These are phyloP conservation scores for Parauchenoglanis ngamensis DNA, from an alignment of 2,797 vertebrate species.

Conservation along the genomic window DNA sequence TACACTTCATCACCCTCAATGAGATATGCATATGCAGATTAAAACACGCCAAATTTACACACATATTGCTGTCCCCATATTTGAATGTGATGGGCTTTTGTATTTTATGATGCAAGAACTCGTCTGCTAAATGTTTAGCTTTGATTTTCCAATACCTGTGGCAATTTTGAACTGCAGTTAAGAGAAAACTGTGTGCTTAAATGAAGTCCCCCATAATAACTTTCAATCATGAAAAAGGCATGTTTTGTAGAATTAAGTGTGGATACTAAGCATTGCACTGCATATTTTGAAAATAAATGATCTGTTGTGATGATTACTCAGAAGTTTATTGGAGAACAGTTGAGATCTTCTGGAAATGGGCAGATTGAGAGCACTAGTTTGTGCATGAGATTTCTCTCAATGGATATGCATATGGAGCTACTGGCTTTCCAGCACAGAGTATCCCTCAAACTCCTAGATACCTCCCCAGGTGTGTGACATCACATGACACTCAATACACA, in stretches of 20 bases:
- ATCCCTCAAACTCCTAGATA: slow-evolving; percentile 79
- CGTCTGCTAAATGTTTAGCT: background rate
- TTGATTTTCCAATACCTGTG: background rate
- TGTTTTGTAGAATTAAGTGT: background rate
- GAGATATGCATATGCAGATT: background rate
- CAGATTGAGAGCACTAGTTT: slow-evolving; percentile 41
- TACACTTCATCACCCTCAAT: no score
- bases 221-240: background rate
- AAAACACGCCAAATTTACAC: background rate
- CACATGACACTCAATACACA: no score
- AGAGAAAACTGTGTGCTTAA: background rate
- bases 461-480: slow-evolving; percentile 67
- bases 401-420: slow-evolving; percentile 88
- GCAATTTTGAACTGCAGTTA: background rate
- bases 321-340: slow-evolving; percentile 42
- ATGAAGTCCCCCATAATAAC: background rate
- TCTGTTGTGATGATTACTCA: slow-evolving; percentile 20
- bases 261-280: background rate
- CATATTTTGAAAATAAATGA: background rate
- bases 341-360: slow-evolving; percentile 31
- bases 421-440: slow-evolving; percentile 82
- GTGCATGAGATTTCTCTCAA: slow-evolving; percentile 62
- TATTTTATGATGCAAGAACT: background rate
- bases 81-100: background rate
- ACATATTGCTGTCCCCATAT: background rate